phyloP scores from a whole-genome alignment of 1,140 invertebrate genomes.

The Acyrthosiphon pisum region DNA sequence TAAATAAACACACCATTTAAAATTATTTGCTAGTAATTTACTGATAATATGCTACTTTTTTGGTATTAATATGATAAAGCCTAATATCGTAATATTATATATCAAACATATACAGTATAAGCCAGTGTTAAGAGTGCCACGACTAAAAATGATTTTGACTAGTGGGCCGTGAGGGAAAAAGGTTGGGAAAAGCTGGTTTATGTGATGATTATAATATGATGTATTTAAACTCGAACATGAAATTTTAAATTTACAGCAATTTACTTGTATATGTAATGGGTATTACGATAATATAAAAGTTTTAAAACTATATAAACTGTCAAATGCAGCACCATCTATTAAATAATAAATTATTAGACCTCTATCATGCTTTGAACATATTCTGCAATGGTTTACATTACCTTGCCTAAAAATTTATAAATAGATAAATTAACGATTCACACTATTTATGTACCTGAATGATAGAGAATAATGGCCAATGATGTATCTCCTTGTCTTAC shows the following conservation, averaged over 20 bases:
- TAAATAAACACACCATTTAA: no score
- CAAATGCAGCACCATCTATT: constrained; percentile 87
- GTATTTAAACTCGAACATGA: neutral
- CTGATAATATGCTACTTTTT: no score
- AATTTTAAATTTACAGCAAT: neutral
- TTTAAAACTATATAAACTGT: constrained; percentile 91
- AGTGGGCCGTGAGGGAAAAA: no score
- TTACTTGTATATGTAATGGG: constrained; percentile 79
- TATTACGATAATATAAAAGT: constrained; percentile 90
- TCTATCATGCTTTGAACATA: constrained; percentile 86
- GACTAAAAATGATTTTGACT: no score
- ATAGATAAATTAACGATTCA: neutral
- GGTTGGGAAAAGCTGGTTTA: neutral
- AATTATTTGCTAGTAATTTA: no score
- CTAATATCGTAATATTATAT: no score
- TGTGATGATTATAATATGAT: neutral
- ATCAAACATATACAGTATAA: no score
- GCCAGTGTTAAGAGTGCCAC: no score
- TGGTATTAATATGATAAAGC: no score
- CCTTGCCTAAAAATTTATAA: constrained; percentile 71
- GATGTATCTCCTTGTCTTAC: constrained; percentile 93
- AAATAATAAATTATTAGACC: constrained; percentile 91
- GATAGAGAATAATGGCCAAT: constrained; percentile 95
- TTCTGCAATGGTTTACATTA: constrained; percentile 91
- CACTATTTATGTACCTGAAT: constrained; percentile 73